Evolutionary conservation across 2,797 vertebrate species (phyloP), one percentile per base, ranked within the genome.

Genomic region (Telmatherina bonti): DNA sequence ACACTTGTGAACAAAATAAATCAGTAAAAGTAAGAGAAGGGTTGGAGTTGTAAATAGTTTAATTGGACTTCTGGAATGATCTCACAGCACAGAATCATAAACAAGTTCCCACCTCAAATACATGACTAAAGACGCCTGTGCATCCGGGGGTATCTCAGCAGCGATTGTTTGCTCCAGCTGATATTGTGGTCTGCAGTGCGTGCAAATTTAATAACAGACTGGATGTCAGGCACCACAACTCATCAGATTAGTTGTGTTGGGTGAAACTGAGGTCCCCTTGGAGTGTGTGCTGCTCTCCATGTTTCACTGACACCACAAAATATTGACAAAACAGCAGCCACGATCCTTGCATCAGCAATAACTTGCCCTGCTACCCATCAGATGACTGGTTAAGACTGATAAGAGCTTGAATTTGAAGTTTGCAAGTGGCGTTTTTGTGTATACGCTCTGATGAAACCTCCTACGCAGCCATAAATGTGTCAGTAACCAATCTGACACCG

Each of bases 171-270:
- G 74, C 70, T 83, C 51, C 68, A 65, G 82, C 73, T 86, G 77
- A 85, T 87, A 91, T 83, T 89, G 85, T 45, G 61, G 81, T 85
- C 83, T 87, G 78, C 81, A 76, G 84, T 61, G 85, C 87, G 89
- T 90, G 85, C 90, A 90, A 81, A 86, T 89, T 68, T 90, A 89
- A 92, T 90, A 88, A 86, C 78, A 51, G 61, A 75, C 78, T 71
- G 22, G 72, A 85, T 87, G 78, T 85, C 75, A 79, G 81, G 53
- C 29, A 33, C 47, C 49, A 69, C 71, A 61, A 84, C 70, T 83
- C 38, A 33, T 35, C 61, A 58, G 62, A 85, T 85, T 62, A 74
- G 64, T 56, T 27, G 18, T 58, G 68, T 47, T n/a, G 49, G 52
- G 62, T 58, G 41, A 35, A 73, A 51, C 22, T 12, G n/a, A 41